Evolutionary conservation across 2,797 vertebrate genomes (phyloP), one percentile per base, ranked within the genome.

Genomic region (Loris lydekkerianus): DNA sequence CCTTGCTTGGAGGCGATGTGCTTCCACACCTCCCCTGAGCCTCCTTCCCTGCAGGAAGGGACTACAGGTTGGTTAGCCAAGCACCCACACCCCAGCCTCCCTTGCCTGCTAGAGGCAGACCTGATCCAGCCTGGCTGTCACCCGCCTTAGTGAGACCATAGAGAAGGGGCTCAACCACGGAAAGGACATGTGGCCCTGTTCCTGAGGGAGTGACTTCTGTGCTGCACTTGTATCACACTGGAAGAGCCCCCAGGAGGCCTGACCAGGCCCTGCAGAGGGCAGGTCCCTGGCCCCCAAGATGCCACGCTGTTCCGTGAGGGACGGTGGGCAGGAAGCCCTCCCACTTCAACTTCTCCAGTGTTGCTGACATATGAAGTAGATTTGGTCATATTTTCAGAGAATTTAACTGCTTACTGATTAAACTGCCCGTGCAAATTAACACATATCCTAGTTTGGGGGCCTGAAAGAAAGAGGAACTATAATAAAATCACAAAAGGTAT

Each of bases 311-410:
- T 53, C 49, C 49, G 2, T 23, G 34, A 90, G 49, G 77, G 77
- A 43, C 67, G 1, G 13, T 15, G 5, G 23, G 63, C 25, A 85
- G 25, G 49, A 37, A 61, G 15, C 10, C 29, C 18, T n/a, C 8
- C 1, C 21, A 25, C 15, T 67, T 6, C 46, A 15, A 20, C 78
- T 23, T 65, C 82, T 46, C 58, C 69, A 9, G 34, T 70, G 34
- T 49, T 34, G 20, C 53, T 84, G 81, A 77, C 56, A 81, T 56
- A 70, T 1, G 25, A 77, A 75, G n/a, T 72, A 82, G 67, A 70
- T 53, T n/a, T 65, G 40, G 67, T 81, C 65, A 13, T 40, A 10
- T 87, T 96, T 80, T 86, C 63, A 87, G 92, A 92, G 82, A 40
- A 67, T 43, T 53, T 86, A 69, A 78, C 85, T 94, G 85, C 67